Evolutionary conservation across 2,888 invertebrate species (phyloP).

Genomic region (Amphipoea oculea): DNA sequence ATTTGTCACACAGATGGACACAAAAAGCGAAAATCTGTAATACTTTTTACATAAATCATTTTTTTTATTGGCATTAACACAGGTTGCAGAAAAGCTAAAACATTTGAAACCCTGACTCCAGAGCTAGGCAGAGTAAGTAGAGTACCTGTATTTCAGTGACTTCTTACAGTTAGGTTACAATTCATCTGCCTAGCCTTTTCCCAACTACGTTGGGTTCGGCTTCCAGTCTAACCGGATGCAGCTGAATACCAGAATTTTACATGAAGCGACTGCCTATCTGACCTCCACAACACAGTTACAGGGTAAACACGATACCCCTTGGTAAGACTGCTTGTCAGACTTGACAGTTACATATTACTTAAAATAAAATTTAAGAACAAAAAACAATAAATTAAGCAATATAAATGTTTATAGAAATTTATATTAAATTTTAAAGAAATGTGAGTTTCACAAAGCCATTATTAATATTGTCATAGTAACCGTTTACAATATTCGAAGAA

Average conservation of each 20-base stretch:
- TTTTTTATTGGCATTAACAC: too few relatives aligned
- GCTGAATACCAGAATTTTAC: too few relatives aligned
- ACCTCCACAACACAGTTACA: too few relatives aligned
- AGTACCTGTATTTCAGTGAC: too few relatives aligned
- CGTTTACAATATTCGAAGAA: slow-evolving; percentile 2
- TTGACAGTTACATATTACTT: background rate
- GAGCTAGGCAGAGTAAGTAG: background rate
- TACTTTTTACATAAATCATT: too few relatives aligned
- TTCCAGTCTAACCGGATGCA: too few relatives aligned
- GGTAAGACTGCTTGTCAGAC: too few relatives aligned
- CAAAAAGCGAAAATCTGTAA: background rate
- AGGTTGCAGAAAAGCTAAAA: background rate
- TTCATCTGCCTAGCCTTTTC: too few relatives aligned
- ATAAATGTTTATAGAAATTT: background rate
- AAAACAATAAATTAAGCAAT: background rate
- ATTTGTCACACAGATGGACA: background rate
- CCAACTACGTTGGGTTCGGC: too few relatives aligned
- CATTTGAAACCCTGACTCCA: background rate
- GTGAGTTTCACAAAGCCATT: background rate
- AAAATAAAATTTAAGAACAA: background rate
- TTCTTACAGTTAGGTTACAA: background rate
- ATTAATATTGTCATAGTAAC: background rate
- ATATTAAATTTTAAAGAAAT: background rate
- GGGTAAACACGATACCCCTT: too few relatives aligned
- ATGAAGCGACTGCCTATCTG: too few relatives aligned